These are phyloP conservation scores for Tachysurus vachellii DNA, from an alignment of 2,113 vertebrate genomes.

Conservation along the genomic window DNA sequence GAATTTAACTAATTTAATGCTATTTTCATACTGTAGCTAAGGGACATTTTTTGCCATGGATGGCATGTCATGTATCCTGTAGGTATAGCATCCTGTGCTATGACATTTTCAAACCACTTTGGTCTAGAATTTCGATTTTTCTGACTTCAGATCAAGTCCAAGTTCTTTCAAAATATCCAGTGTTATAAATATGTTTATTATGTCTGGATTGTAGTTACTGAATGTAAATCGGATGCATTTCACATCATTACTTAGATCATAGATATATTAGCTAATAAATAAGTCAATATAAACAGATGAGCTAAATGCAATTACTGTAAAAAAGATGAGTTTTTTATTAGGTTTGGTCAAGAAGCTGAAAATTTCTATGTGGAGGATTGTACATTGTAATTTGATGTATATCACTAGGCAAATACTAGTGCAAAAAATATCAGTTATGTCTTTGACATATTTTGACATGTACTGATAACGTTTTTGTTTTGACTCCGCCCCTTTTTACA, in stretches of 20 bases:
- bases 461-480: neutral
- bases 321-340: neutral
- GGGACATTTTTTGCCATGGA: neutral
- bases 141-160: too few relatives aligned
- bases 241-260: too few relatives aligned
- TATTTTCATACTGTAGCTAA: neutral
- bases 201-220: neutral
- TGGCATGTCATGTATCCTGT: neutral
- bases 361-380: neutral
- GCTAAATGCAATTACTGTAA: too few relatives aligned
- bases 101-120: neutral
- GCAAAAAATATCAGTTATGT: neutral
- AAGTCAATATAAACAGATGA: too few relatives aligned
- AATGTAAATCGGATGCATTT: too few relatives aligned
- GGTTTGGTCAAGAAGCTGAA: neutral
- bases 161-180: too few relatives aligned
- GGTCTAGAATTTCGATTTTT: too few relatives aligned
- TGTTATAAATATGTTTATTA: neutral
- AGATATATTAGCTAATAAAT: too few relatives aligned
- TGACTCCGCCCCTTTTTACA: neutral
- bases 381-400: neutral
- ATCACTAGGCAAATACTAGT: neutral
- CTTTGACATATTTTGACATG: neutral
- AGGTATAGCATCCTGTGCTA: neutral
- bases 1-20: neutral